Percentiles rank a stretch among this genome's conserved stretches.
phyloP scores from a whole-genome alignment of 2,113 vertebrate genomes.

The Tyto alba region DNA sequence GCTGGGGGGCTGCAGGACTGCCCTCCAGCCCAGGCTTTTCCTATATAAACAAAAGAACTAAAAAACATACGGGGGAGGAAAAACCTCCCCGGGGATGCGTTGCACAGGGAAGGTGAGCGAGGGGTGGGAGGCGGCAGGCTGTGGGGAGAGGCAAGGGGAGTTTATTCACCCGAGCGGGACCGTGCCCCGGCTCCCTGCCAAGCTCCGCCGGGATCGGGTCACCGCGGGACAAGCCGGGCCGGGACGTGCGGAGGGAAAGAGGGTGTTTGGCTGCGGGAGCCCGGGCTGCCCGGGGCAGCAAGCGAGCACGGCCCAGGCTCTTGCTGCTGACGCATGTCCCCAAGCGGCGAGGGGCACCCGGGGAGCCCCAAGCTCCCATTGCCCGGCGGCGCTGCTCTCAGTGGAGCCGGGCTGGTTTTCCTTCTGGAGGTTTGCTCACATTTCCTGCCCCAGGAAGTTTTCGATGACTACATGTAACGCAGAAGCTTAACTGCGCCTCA shows the following conservation, averaged over 20 bases:
- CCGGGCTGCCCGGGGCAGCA: accelerated
- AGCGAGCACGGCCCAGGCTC: not conserved
- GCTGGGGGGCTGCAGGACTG: no score
- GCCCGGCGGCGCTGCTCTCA: accelerated
- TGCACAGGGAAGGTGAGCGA: not conserved
- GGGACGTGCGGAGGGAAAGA: accelerated
- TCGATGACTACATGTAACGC: accelerated
- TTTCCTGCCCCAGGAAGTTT: not conserved
- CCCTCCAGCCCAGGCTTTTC: no score
- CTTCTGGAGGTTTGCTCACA: not conserved
- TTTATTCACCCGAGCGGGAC: accelerated
- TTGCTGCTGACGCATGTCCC: not conserved
- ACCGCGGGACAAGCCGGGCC: accelerated
- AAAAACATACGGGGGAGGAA: accelerated
- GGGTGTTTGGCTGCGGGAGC: not conserved
- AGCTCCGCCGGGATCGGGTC: accelerated
- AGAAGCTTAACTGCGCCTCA: not conserved
- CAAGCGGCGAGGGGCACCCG: accelerated
- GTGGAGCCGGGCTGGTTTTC: accelerated
- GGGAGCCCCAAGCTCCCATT: not conserved
- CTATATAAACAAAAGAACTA: not conserved
- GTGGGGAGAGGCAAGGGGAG: not conserved
- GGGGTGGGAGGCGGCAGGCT: not conserved
- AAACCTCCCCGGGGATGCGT: not conserved
- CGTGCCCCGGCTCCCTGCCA: not conserved